Conservation (phyloP, 2,888 invertebrate genomes). For the Phengaris alcon region DNA sequence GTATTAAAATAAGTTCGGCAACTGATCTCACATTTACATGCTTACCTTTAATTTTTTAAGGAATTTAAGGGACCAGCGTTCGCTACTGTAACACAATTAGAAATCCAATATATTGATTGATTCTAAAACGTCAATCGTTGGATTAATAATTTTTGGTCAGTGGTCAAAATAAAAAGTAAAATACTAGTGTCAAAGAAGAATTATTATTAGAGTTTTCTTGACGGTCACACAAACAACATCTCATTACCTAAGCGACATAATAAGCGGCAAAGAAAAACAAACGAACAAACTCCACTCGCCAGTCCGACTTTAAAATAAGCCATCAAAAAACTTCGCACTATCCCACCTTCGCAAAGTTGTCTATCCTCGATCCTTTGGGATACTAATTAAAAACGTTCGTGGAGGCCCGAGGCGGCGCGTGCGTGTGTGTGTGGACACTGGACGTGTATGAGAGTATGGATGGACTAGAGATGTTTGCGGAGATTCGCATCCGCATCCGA, state of each 20-base stretch:
- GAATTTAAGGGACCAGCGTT: no score
- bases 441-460: background rate
- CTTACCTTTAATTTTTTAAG: no score
- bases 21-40: no score
- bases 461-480: background rate
- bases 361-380: slow-evolving; percentile 42
- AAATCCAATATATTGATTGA: no score
- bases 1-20: no score
- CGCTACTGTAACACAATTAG: no score
- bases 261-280: slow-evolving; percentile 6
- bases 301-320: background rate
- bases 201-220: no score
- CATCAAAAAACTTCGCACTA: slow-evolving; percentile 9
- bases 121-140: no score
- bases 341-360: slow-evolving; percentile 10
- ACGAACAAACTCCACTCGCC: background rate
- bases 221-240: background rate
- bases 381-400: slow-evolving; percentile 76
- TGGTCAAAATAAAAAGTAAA: no score
- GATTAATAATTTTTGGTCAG: no score
- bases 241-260: background rate
- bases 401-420: slow-evolving; percentile 46
- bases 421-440: background rate
- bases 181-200: no score
- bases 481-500: background rate